A percentile compares a stretch with the other conserved stretches of the same genome.
phyloP scores from a whole-genome alignment of 2,113 vertebrate genomes.

The Neotragus pygmaeus region DNA sequence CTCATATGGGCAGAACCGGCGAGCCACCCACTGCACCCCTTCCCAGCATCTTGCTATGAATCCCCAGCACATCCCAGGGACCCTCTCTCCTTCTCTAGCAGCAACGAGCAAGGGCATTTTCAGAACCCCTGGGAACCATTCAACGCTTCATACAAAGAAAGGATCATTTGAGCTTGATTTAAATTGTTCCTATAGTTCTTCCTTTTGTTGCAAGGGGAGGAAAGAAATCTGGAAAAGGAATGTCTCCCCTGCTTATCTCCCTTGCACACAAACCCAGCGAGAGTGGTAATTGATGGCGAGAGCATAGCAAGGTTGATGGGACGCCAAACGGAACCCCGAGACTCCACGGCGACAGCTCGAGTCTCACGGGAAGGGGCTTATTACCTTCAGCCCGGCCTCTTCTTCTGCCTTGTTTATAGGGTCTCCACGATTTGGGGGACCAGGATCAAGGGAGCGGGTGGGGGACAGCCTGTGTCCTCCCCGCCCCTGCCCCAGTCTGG shows the following conservation, averaged over 20 bases:
- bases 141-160: constrained; percentile 14
- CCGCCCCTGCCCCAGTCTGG: background rate
- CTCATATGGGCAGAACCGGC: background rate
- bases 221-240: constrained; percentile 26
- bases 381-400: background rate
- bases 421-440: background rate
- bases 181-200: constrained; percentile 15
- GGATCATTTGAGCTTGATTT: constrained; percentile 39
- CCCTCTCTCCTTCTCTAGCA: background rate
- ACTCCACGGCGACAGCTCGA: background rate
- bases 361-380: background rate
- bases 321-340: constrained; percentile 4
- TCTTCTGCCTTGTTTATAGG: background rate
- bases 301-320: background rate
- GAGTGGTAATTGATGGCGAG: constrained; percentile 25
- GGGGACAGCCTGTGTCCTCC: accelerated
- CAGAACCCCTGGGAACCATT: background rate
- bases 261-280: constrained; percentile 49
- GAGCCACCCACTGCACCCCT: background rate
- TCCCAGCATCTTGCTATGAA: background rate
- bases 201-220: background rate
- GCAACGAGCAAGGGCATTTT: background rate
- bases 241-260: constrained; percentile 68
- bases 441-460: background rate
- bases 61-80: background rate